Base-by-base conservation (phyloP, 2,113 vertebrate genomes). In the Gadus chalcogrammus region DNA sequence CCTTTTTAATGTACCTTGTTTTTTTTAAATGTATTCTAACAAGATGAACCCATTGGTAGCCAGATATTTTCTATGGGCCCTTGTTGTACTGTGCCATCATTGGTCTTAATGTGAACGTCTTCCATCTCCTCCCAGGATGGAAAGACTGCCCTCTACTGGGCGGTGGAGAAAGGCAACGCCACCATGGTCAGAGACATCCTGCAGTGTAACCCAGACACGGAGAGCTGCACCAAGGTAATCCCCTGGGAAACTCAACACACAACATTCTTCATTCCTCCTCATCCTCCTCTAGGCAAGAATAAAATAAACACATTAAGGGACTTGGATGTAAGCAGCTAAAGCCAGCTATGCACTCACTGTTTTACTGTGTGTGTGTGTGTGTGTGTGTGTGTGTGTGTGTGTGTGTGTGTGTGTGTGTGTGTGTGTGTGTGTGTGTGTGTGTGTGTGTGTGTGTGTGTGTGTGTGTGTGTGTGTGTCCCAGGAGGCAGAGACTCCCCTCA, bases 121-220 rank as follows among this genome's bases (percentile, higher is more conserved):
- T 15, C 53, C 12, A n/a, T 58, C n/a, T 58, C n/a, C 15, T 5
- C 15, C 5, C 61, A 99, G 97, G 97, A 99, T 86, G 94, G 95
- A 81, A 99, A 99, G 88, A 98, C 96, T 72, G 96, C 96, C 75
- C 88, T 99, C 68, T 98, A 98, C 76, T 99, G 97, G 97, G 95
- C 96, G 63, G 97, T 99, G 71, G 97, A 99, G 82, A 99, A 99
- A 82, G 96, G 95, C 64, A 98, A 99, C 1, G 93, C 95, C 3
- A 94, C 93, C 16, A 98, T 98, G 96, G 97, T 99, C 77, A 93
- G 96, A 76, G 97, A 99, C 82, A 98, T 99, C 88, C 86, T 99
- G 68, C 96, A 98, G 52, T 99, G 97, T 85, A 99, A 96, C 75
- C 97, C 97, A 3, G 97, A 99, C 73, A 99, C 97, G 0, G 97